These are phyloP conservation scores for Ceratotherium simum DNA, from an alignment of 2,113 vertebrate species.

Conservation along the genomic window DNA sequence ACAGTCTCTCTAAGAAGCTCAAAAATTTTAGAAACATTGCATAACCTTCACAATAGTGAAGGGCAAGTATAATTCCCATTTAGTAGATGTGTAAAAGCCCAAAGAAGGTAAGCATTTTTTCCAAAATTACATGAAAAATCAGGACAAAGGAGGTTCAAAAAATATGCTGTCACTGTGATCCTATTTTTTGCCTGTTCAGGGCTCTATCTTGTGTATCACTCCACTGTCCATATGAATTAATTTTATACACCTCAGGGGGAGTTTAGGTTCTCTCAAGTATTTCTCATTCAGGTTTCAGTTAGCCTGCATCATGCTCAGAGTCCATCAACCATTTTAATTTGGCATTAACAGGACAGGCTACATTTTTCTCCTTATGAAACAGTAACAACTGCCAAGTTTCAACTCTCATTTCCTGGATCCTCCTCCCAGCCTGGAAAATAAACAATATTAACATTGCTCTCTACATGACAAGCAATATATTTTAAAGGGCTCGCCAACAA, in stretches of 20 bases:
- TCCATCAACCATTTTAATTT: slow-evolving; percentile 41
- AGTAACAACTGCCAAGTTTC: slow-evolving; percentile 34
- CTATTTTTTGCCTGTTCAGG: background rate
- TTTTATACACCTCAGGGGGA: background rate
- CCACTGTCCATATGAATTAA: background rate
- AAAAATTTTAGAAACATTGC: background rate
- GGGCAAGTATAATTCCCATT: background rate
- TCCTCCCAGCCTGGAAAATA: slow-evolving; percentile 36
- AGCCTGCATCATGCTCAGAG: background rate
- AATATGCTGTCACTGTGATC: background rate
- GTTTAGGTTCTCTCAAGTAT: slow-evolving; percentile 17
- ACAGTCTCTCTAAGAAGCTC: background rate
- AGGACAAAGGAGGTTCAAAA: background rate
- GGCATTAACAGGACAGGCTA: background rate
- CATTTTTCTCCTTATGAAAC: background rate
- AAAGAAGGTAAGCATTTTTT: background rate
- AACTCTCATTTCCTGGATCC: slow-evolving; percentile 48
- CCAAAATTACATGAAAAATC: slow-evolving; percentile 10
- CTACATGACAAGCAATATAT: background rate
- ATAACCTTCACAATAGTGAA: background rate
- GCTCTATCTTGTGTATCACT: background rate
- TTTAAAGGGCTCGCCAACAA: background rate
- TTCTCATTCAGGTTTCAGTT: background rate
- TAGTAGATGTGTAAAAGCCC: background rate
- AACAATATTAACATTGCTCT: background rate